Evolutionary conservation across 2,797 vertebrate genomes (phyloP).

Genomic region (Darevskia mixta): DNA sequence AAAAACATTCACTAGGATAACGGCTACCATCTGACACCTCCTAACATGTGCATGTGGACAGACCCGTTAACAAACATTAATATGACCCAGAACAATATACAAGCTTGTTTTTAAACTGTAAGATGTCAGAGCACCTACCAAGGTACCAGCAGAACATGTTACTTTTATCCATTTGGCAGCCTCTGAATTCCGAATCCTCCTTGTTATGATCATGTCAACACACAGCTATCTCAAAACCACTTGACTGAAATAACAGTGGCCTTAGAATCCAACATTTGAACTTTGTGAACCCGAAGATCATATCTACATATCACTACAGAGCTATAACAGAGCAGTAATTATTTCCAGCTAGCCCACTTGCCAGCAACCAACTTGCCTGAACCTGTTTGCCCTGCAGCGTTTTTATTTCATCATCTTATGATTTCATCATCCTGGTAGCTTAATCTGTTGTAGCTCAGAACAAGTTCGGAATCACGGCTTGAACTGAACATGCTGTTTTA

Average conservation of each 20-base stretch:
- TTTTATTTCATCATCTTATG: conserved; percentile 33
- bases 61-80: background rate
- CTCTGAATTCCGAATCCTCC: background rate
- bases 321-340: background rate
- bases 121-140: background rate
- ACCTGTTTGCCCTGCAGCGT: background rate
- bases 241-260: background rate
- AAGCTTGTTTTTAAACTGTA: background rate
- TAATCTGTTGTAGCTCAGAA: background rate
- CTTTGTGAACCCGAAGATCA: background rate
- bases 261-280: background rate
- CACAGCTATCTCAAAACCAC: background rate
- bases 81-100: background rate
- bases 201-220: background rate
- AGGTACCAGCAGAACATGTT: background rate
- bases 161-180: background rate
- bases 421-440: conserved; percentile 40
- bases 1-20: background rate
- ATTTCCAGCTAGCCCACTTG: too few relatives aligned
- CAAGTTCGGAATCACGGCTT: background rate
- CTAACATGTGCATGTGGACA: background rate
- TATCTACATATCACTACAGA: background rate
- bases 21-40: background rate
- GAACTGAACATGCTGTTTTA: background rate
- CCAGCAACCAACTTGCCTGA: background rate